Conservation (phyloP, 1,140 invertebrate species). For the Heterodera carotae region DNA sequence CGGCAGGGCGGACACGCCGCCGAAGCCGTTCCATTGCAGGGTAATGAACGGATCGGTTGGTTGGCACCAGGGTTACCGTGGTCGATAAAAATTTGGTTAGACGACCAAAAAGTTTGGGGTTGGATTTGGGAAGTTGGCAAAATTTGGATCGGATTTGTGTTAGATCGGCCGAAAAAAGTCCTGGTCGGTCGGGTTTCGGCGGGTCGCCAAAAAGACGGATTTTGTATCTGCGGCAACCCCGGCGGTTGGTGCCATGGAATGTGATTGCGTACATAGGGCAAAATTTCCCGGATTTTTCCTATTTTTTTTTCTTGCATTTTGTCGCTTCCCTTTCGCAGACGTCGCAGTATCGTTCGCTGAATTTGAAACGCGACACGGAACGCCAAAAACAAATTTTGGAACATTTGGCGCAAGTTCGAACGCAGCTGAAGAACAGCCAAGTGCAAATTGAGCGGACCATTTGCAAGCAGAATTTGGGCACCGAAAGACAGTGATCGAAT, state of each 20-base stretch:
- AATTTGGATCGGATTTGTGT: no score
- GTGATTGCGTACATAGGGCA: not conserved
- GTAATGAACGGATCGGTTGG: conserved; percentile 16
- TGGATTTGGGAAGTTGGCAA: no score
- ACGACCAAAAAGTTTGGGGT: not conserved
- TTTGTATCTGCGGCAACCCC: no score
- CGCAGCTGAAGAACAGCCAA: conserved; percentile 46
- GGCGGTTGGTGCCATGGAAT: no score
- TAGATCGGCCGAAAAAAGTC: no score
- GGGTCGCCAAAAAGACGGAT: no score
- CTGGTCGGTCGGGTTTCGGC: no score
- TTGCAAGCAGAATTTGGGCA: conserved; percentile 40
- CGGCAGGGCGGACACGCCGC: conserved; percentile 33
- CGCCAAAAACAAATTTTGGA: conserved; percentile 50
- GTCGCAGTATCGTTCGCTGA: conserved; percentile 46
- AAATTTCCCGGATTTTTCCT: not conserved
- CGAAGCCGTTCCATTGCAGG: conserved; percentile 40
- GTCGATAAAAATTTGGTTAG: not conserved
- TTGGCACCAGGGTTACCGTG: no score
- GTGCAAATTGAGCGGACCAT: conserved; percentile 43
- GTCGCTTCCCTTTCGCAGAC: conserved; percentile 27
- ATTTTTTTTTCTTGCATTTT: not conserved
- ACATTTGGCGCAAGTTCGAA: conserved; percentile 45
- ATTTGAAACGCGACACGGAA: conserved; percentile 46
- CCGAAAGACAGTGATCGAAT: not conserved